Evolutionary conservation across 2,113 vertebrate species (phyloP).

Genomic region (Cryptotis parvus): DNA sequence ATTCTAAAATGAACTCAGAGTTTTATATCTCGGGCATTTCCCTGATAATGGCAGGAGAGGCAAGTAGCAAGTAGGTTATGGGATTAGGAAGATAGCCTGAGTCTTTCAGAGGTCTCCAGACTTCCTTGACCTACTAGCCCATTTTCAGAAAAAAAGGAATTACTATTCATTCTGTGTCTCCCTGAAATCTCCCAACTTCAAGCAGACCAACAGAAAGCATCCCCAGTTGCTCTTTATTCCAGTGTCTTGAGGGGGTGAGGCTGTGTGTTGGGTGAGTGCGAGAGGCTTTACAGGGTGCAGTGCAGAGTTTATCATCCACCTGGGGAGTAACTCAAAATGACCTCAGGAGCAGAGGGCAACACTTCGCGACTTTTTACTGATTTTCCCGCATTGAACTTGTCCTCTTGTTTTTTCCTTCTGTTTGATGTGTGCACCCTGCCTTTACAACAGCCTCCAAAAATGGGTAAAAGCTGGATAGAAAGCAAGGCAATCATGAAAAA

Average conservation of each 20-base stretch:
- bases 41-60: neutral
- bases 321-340: too few species aligned
- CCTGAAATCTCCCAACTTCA: too few species aligned
- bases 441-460: constrained; percentile 20
- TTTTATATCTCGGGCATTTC: constrained; percentile 50
- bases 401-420: too few species aligned
- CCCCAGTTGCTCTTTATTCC: too few species aligned
- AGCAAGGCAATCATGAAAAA: constrained; percentile 11
- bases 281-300: too few species aligned
- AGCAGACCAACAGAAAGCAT: too few species aligned
- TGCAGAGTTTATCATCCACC: too few species aligned
- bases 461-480: neutral
- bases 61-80: neutral
- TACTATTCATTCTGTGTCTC: too few species aligned
- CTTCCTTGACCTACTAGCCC: too few species aligned
- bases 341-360: constrained; percentile 9
- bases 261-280: too few species aligned
- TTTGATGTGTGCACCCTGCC: neutral
- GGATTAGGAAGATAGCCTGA: neutral
- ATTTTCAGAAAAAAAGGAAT: too few species aligned
- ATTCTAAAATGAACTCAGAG: constrained; percentile 50
- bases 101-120: neutral
- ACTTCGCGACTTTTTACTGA: neutral
- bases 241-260: too few species aligned
- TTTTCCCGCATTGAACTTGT: neutral